phyloP scores from a whole-genome alignment of 2,113 vertebrate genomes.

The Isurus oxyrinchus region DNA sequence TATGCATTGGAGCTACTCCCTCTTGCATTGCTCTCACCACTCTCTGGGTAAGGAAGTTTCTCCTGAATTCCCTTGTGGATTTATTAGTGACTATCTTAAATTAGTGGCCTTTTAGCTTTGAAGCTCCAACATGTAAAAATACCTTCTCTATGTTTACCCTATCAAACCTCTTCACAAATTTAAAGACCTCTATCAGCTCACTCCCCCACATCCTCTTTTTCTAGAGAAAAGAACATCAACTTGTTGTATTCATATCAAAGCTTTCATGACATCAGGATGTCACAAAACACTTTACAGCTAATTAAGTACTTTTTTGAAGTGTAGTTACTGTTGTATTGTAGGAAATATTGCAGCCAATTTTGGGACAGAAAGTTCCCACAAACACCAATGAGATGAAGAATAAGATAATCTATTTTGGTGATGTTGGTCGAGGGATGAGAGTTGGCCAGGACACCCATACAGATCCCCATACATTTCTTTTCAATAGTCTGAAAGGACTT shows the following conservation, averaged over 20 bases:
- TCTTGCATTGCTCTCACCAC: neutral
- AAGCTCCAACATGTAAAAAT: too few species aligned
- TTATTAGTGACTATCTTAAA: neutral
- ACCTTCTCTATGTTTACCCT: neutral
- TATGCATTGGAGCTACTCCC: neutral
- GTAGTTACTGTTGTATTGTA: neutral
- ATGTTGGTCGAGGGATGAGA: neutral
- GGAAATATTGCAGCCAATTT: neutral
- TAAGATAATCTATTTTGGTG: neutral
- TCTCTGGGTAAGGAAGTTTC: neutral
- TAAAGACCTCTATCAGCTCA: neutral
- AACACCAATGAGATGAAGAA: neutral
- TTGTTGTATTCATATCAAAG: neutral
- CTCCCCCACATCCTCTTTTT: neutral
- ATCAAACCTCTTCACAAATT: neutral
- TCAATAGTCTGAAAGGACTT: neutral
- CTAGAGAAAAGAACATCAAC: neutral
- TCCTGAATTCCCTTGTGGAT: neutral
- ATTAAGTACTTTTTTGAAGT: neutral
- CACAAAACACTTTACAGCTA: neutral
- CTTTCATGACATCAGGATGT: neutral
- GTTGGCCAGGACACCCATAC: neutral
- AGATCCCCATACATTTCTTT: neutral
- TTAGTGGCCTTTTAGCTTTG: neutral
- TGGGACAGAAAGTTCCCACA: neutral